These are phyloP conservation scores for Drosophila nr. fundita DNA, from an alignment of 2,888 invertebrate genomes.

Conservation along the genomic window DNA sequence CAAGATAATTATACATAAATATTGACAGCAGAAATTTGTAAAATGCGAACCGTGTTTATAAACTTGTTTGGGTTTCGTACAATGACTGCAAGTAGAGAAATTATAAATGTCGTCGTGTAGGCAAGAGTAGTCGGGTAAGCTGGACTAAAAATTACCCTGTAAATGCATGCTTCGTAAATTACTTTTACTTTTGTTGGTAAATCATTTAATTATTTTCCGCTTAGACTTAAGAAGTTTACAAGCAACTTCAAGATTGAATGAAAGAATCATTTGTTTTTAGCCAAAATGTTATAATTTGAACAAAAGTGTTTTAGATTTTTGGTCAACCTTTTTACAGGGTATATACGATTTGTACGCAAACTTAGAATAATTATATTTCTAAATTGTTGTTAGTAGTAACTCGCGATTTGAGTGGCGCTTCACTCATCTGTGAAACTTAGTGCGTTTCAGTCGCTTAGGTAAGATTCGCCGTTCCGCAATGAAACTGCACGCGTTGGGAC, in stretches of 20 bases:
- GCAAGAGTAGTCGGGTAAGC: neutral
- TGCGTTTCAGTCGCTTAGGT: neutral
- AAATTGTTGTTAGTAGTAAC: no score
- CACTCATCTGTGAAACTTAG: neutral
- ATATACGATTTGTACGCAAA: neutral
- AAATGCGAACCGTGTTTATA: neutral
- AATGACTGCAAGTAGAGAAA: accelerated
- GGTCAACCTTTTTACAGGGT: neutral
- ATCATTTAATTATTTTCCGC: neutral
- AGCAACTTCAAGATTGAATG: neutral
- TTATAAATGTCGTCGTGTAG: no score
- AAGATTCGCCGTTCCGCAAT: slow-evolving; percentile 22
- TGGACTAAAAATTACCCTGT: neutral
- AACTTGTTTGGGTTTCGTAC: neutral
- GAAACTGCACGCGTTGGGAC: slow-evolving; percentile 19
- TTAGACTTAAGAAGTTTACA: neutral
- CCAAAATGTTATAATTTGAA: neutral
- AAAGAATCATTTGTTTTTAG: neutral
- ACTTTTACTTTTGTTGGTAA: neutral
- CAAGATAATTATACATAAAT: neutral
- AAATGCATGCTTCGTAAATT: neutral
- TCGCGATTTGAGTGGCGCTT: neutral
- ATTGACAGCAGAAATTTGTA: neutral
- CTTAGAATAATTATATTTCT: neutral
- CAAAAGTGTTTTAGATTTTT: neutral